A percentile compares a stretch with the other conserved stretches of the same genome.
Evolutionary conservation across 1,140 invertebrate species (phyloP).

Genomic region (Schlechtendalia chinensis): DNA sequence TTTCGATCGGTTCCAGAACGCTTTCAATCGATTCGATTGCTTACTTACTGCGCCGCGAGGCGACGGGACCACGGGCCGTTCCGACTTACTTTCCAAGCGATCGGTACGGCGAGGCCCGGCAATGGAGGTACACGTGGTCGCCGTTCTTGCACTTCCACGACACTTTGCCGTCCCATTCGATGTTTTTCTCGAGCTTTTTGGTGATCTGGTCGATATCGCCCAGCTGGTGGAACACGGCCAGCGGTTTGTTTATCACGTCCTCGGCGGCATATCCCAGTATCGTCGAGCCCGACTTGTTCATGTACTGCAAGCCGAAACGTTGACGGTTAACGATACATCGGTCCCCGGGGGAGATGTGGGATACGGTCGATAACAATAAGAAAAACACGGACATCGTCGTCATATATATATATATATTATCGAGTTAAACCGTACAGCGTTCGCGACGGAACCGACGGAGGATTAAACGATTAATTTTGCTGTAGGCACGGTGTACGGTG

Average conservation of each 20-base stretch:
- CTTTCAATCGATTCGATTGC: no score
- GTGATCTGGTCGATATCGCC: constrained; percentile 60
- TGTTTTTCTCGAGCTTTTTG: constrained; percentile 70
- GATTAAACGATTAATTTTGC: not conserved
- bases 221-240: constrained; percentile 60
- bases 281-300: constrained; percentile 76
- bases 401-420: not conserved
- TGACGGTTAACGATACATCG: not conserved
- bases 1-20: no score
- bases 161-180: constrained; percentile 84
- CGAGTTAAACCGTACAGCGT: no score
- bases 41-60: no score
- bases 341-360: no score
- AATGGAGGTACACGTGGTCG: constrained; percentile 76
- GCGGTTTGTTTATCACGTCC: constrained; percentile 73
- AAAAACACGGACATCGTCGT: no score
- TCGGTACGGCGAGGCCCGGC: constrained; percentile 70
- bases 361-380: not conserved
- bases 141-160: constrained; percentile 76
- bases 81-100: constrained; percentile 63
- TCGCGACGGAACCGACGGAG: not conserved
- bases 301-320: constrained; percentile 63
- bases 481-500: no score
- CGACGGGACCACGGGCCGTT: no score
- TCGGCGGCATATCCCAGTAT: constrained; percentile 71